Evolutionary conservation across 2,888 invertebrate species (phyloP).

Genomic region (Dione juno): DNA sequence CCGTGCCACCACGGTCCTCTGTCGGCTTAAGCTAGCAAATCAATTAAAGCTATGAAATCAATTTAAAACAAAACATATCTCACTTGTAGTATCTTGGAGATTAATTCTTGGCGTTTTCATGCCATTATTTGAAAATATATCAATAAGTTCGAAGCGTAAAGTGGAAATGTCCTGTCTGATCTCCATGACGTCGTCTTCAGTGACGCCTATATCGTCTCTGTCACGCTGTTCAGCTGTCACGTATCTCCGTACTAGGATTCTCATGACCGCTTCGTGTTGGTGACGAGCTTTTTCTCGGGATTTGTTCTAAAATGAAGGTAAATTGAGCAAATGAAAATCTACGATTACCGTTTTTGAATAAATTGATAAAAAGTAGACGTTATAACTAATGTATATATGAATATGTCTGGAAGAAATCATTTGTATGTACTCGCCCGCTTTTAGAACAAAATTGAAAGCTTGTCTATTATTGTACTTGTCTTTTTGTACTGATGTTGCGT

Average conservation of each 20-base stretch:
- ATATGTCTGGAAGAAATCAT: too few relatives aligned
- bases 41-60: too few relatives aligned
- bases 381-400: too few relatives aligned
- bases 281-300: slow-evolving; percentile 87
- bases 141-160: slow-evolving; percentile 94
- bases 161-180: slow-evolving; percentile 98
- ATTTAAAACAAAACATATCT: slow-evolving; percentile 26
- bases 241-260: slow-evolving; percentile 93
- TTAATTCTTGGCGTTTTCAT: slow-evolving; percentile 91
- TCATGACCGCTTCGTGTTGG: slow-evolving; percentile 93
- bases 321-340: too few relatives aligned
- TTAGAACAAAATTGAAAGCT: too few relatives aligned
- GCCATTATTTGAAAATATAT: slow-evolving; percentile 94
- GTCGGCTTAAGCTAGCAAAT: too few relatives aligned
- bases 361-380: too few relatives aligned
- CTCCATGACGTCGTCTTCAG: slow-evolving; percentile 99
- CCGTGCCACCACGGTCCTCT: too few relatives aligned
- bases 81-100: slow-evolving; percentile 86
- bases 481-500: too few relatives aligned
- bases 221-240: slow-evolving; percentile 94
- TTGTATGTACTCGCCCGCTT: too few relatives aligned
- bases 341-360: too few relatives aligned
- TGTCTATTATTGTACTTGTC: too few relatives aligned
- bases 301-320: slow-evolving; percentile 83
- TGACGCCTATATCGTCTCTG: slow-evolving; percentile 95